Conservation (phyloP, 2,797 vertebrate genomes). For the Oryzias sinensis region DNA sequence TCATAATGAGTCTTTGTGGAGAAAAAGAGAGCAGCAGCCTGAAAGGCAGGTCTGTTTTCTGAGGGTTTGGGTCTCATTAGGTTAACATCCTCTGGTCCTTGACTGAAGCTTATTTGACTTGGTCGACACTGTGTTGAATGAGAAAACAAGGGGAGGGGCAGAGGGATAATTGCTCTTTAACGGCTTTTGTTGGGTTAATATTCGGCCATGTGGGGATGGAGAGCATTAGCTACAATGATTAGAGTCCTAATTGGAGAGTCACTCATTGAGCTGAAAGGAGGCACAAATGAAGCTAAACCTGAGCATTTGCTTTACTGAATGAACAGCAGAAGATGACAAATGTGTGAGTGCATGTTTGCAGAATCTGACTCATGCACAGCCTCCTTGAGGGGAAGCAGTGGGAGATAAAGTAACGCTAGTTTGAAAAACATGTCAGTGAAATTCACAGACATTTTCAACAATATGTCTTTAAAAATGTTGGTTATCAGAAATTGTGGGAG, state of each 20-base stretch:
- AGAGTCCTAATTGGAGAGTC: constrained; percentile 45
- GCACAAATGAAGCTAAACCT: constrained; percentile 5
- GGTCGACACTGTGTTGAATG: constrained; percentile 61
- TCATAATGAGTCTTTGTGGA: constrained; percentile 48
- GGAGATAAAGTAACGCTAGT: no score
- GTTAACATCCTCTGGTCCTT: constrained; percentile 61
- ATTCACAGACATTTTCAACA: no score
- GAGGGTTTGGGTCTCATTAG: constrained; percentile 45
- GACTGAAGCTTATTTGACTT: constrained; percentile 46
- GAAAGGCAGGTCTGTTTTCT: constrained; percentile 56
- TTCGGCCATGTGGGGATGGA: constrained; percentile 63
- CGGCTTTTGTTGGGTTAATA: constrained; percentile 63
- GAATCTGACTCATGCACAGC: no score
- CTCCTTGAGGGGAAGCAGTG: no score
- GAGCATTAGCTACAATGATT: constrained; percentile 63
- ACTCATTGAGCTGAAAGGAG: constrained; percentile 21
- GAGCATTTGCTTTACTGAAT: not conserved
- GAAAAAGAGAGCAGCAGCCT: constrained; percentile 3
- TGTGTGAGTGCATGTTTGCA: no score
- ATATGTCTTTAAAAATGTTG: no score
- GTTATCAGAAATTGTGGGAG: no score
- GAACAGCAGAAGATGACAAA: no score
- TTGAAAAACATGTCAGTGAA: no score
- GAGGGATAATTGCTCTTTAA: constrained; percentile 65
- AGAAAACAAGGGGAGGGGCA: constrained; percentile 63